phyloP scores from a whole-genome alignment of 2,888 invertebrate genomes.

The Parnassius orleans region DNA sequence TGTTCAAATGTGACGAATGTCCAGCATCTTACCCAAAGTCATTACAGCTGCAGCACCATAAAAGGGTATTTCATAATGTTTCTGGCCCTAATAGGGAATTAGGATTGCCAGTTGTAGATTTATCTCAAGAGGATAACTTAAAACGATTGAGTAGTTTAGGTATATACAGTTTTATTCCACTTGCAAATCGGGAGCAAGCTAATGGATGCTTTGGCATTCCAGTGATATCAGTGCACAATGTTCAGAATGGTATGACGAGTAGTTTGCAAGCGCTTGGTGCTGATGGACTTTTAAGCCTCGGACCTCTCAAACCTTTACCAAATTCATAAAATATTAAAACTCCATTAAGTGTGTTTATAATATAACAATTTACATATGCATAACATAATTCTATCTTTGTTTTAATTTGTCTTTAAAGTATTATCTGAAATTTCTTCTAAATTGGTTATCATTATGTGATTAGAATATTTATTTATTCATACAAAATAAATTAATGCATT shows the following conservation, averaged over 20 bases:
- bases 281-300: slow-evolving; percentile 85
- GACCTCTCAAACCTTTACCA: slow-evolving; percentile 84
- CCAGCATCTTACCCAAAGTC: slow-evolving; percentile 86
- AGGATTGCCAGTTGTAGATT: slow-evolving; percentile 87
- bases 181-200: slow-evolving; percentile 83
- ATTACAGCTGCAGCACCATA: slow-evolving; percentile 84
- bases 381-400: neutral
- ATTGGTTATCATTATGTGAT: no score
- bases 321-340: slow-evolving; percentile 49
- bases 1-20: slow-evolving; percentile 85
- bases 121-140: slow-evolving; percentile 84
- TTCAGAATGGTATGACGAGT: slow-evolving; percentile 80
- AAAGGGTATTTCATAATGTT: slow-evolving; percentile 73
- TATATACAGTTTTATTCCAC: slow-evolving; percentile 87
- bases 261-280: slow-evolving; percentile 84
- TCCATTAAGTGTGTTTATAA: neutral
- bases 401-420: neutral
- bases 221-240: slow-evolving; percentile 84
- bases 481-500: neutral
- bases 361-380: neutral
- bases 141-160: slow-evolving; percentile 84
- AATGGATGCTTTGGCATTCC: slow-evolving; percentile 86
- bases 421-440: slow-evolving; percentile 10
- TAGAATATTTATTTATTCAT: neutral
- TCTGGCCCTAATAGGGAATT: slow-evolving; percentile 79